Percentiles rank a stretch among this genome's conserved stretches.
Conservation (phyloP, 2,113 vertebrate species). For the Phylloscopus whistleri region DNA sequence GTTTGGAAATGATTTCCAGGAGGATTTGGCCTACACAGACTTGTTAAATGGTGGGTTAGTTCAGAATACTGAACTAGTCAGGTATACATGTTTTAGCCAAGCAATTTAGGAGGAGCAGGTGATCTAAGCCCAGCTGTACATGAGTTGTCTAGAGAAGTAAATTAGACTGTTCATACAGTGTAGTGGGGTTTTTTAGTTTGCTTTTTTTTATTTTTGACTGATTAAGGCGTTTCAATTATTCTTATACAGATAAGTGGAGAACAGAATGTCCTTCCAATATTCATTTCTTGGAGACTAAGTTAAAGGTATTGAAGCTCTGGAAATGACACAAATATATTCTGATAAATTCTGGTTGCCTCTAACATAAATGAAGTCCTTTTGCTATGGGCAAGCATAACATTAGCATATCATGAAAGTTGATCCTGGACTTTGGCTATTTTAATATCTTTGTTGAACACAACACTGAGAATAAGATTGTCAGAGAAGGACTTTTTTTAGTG, state of each 20-base stretch:
- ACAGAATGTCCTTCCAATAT: neutral
- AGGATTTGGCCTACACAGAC: neutral
- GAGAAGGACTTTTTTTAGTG: neutral
- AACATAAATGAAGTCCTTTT: neutral
- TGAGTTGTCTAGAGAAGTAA: neutral
- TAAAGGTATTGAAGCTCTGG: neutral
- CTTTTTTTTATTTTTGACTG: neutral
- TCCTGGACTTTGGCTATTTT: neutral
- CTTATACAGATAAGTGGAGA: neutral
- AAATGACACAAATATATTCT: neutral
- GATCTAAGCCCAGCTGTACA: neutral
- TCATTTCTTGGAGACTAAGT: neutral
- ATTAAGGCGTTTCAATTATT: neutral
- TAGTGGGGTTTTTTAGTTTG: neutral
- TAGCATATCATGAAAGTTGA: neutral
- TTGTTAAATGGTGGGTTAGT: neutral
- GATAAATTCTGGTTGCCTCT: neutral
- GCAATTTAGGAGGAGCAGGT: neutral
- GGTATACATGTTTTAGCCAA: neutral
- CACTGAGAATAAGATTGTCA: neutral
- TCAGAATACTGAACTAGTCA: neutral
- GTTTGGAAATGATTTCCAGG: neutral
- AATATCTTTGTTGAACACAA: neutral
- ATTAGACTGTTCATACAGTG: neutral
- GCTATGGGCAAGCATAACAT: neutral